phyloP scores from a whole-genome alignment of 2,888 invertebrate genomes.

The Clivina fossor region DNA sequence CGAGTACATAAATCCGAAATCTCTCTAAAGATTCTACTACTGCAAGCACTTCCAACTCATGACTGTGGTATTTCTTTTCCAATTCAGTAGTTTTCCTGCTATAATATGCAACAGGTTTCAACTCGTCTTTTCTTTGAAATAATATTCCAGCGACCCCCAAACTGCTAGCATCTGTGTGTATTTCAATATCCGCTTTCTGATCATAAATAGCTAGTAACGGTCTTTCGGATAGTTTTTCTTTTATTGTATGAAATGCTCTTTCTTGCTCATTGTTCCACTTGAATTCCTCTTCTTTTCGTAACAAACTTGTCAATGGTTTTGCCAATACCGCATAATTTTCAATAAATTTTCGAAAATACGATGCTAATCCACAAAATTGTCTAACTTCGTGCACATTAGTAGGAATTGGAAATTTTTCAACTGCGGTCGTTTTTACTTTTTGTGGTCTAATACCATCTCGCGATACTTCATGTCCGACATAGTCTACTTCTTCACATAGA shows the following conservation, averaged over 20 bases:
- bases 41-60: slow-evolving; percentile 34
- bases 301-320: slow-evolving; percentile 29
- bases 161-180: slow-evolving; percentile 42
- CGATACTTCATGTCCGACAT: not conserved
- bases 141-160: slow-evolving; percentile 41
- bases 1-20: slow-evolving; percentile 15
- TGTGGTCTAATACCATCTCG: not conserved
- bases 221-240: not conserved
- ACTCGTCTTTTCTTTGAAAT: slow-evolving; percentile 41
- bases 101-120: slow-evolving; percentile 43
- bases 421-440: not conserved
- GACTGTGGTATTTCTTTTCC: slow-evolving; percentile 38
- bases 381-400: not conserved
- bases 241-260: slow-evolving; percentile 23
- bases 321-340: slow-evolving; percentile 25
- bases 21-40: slow-evolving; percentile 2
- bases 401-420: not conserved
- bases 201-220: slow-evolving; percentile 36
- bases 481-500: slow-evolving; percentile 27
- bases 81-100: slow-evolving; percentile 41
- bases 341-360: slow-evolving; percentile 34
- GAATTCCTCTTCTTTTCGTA: slow-evolving; percentile 27
- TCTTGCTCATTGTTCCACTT: slow-evolving; percentile 28
- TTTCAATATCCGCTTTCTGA: slow-evolving; percentile 11
- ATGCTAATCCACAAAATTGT: not conserved